Conservation (phyloP, 2,888 invertebrate species). For the Ochropacha duplaris region DNA sequence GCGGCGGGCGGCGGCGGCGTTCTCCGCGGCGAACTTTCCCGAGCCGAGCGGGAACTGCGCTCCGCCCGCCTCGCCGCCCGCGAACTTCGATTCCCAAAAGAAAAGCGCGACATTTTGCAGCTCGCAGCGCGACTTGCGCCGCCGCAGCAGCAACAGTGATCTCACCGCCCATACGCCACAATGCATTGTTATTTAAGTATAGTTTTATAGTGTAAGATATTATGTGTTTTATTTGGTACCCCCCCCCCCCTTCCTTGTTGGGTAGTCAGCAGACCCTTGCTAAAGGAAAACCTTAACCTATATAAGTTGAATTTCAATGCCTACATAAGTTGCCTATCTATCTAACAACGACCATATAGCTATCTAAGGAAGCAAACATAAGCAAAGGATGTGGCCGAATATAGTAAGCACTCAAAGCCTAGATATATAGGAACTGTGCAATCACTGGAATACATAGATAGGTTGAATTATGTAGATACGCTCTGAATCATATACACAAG, state of each 20-base stretch:
- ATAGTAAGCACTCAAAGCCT: no score
- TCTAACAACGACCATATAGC: no score
- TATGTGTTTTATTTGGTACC: constrained; percentile 52
- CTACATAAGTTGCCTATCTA: no score
- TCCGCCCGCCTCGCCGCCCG: constrained; percentile 94
- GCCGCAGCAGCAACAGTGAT: constrained; percentile 72
- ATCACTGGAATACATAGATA: no score
- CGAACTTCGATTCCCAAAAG: constrained; percentile 96
- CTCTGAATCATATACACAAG: no score
- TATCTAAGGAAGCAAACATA: no score
- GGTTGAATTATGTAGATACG: no score
- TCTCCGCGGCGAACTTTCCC: constrained; percentile 90
- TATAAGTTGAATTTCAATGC: no score
- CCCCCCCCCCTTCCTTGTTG: constrained; percentile 7
- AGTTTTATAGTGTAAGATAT: constrained; percentile 66
- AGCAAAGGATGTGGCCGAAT: no score
- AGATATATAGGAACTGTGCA: no score
- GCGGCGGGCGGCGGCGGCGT: constrained; percentile 77
- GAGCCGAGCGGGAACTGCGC: constrained; percentile 93
- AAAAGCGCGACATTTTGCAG: constrained; percentile 96
- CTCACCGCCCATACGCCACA: constrained; percentile 55
- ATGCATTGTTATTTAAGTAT: constrained; percentile 71
- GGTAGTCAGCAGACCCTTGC: not conserved
- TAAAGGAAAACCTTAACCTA: no score
- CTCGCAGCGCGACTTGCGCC: constrained; percentile 92